These are phyloP conservation scores for Epicauta chinensis DNA, from an alignment of 1,140 invertebrate species.

Conservation along the genomic window DNA sequence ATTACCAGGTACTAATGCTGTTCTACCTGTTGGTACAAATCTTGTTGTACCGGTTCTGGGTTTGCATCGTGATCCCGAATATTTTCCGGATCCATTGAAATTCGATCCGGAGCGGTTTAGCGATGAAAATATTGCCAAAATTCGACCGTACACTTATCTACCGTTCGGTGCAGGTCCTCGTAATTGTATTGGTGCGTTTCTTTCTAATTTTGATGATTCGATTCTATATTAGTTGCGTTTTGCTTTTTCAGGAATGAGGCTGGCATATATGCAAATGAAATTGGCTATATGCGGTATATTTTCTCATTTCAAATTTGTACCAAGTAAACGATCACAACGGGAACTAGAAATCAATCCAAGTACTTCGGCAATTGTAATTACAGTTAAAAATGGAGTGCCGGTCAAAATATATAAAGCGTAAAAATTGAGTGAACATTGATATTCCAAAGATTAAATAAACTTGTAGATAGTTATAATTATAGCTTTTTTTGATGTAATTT, in stretches of 20 bases:
- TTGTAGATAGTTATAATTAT: too few relatives aligned
- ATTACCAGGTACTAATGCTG: constrained; percentile 25
- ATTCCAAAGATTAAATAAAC: too few relatives aligned
- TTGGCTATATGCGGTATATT: constrained; percentile 7
- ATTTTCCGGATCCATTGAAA: constrained; percentile 51
- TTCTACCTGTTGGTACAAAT: constrained; percentile 30
- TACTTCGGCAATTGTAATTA: too few relatives aligned
- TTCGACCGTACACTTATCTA: constrained; percentile 43
- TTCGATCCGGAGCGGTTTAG: constrained; percentile 58
- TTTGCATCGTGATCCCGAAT: constrained; percentile 41
- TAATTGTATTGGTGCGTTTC: constrained; percentile 47
- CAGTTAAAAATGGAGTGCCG: too few relatives aligned
- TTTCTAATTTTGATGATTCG: not conserved
- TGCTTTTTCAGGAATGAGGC: constrained; percentile 23
- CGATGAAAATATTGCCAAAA: constrained; percentile 38
- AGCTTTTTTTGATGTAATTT: too few relatives aligned
- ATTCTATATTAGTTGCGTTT: not conserved
- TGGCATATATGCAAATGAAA: constrained; percentile 41
- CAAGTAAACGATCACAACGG: not conserved
- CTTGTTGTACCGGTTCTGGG: constrained; percentile 31
- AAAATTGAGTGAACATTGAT: too few relatives aligned
- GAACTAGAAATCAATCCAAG: too few relatives aligned
- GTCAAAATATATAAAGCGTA: too few relatives aligned
- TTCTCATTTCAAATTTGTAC: constrained; percentile 26
- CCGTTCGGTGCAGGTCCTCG: constrained; percentile 53